Percentiles rank a stretch among this genome's conserved stretches.
These are phyloP conservation scores for Nomada ferruginata DNA, from an alignment of 2,888 invertebrate genomes.

Conservation along the genomic window DNA sequence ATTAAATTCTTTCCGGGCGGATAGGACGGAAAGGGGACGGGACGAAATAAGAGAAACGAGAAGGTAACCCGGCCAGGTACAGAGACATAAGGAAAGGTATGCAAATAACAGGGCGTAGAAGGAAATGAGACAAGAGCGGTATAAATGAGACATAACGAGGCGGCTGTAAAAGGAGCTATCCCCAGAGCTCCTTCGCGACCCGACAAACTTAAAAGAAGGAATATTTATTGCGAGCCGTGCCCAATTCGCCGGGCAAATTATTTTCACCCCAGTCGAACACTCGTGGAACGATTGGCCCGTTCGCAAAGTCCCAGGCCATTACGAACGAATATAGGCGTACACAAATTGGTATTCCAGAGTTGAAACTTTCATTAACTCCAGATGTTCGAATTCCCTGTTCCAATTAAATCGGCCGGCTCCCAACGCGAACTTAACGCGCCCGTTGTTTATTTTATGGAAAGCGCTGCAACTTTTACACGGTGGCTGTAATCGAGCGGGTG, in stretches of 20 bases:
- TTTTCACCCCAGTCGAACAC: conserved; percentile 19
- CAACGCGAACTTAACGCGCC: conserved; percentile 8
- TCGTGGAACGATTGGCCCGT: background rate
- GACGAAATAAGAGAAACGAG: background rate
- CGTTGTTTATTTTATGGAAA: conserved; percentile 27
- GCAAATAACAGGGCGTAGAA: background rate
- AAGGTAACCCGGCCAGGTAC: background rate
- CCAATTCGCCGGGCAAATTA: conserved; percentile 20
- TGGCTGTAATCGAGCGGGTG: conserved; percentile 21
- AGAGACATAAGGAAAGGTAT: conserved; percentile 12
- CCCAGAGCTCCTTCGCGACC: background rate
- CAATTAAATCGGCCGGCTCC: conserved; percentile 42
- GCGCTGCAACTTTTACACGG: conserved; percentile 13
- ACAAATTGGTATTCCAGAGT: conserved; percentile 36
- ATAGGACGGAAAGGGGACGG: too few relatives aligned
- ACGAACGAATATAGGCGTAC: conserved; percentile 17
- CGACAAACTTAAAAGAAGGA: background rate
- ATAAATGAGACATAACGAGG: conserved; percentile 9
- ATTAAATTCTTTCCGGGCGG: background rate
- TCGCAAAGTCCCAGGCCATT: conserved; percentile 18
- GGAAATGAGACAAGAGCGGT: background rate
- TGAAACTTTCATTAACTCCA: conserved; percentile 49
- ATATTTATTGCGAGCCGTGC: conserved; percentile 9
- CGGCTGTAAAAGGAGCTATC: background rate
- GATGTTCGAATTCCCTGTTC: conserved; percentile 45